Evolutionary conservation across 2,888 invertebrate species (phyloP).

Genomic region (Hypomecis atomaria): DNA sequence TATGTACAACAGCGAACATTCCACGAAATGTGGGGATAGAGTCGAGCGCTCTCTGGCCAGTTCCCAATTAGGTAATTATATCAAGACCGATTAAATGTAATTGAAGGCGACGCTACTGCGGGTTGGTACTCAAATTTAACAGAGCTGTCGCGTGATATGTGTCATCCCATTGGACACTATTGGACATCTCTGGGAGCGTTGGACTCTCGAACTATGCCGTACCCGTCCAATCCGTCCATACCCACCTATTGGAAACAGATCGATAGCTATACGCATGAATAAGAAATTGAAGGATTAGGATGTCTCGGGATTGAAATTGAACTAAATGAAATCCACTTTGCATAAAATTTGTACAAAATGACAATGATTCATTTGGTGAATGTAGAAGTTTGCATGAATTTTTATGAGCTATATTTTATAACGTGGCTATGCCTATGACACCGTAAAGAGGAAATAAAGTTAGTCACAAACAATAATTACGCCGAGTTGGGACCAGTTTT

Average conservation of each 20-base stretch:
- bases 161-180: constrained; percentile 50
- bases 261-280: constrained; percentile 4
- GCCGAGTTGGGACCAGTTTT: no score
- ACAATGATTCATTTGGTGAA: not conserved
- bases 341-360: not conserved
- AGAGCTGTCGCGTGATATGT: constrained; percentile 46
- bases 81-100: constrained; percentile 80
- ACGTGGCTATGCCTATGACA: not conserved
- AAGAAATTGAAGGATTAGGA: not conserved
- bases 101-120: constrained; percentile 74
- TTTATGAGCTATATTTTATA: constrained; percentile 11
- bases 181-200: constrained; percentile 34
- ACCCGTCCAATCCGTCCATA: constrained; percentile 6
- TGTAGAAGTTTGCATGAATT: not conserved
- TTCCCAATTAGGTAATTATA: constrained; percentile 79
- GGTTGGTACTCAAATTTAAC: constrained; percentile 45
- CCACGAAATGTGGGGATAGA: constrained; percentile 36
- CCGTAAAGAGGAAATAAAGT: constrained; percentile 21
- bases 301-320: not conserved
- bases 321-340: not conserved
- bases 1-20: constrained; percentile 9
- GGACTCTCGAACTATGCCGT: constrained; percentile 21
- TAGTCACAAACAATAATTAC: constrained; percentile 12
- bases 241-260: constrained; percentile 15
- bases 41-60: constrained; percentile 51